Evolutionary conservation across 2,797 vertebrate genomes (phyloP).

Genomic region (Phaenicophaeus curvirostris): DNA sequence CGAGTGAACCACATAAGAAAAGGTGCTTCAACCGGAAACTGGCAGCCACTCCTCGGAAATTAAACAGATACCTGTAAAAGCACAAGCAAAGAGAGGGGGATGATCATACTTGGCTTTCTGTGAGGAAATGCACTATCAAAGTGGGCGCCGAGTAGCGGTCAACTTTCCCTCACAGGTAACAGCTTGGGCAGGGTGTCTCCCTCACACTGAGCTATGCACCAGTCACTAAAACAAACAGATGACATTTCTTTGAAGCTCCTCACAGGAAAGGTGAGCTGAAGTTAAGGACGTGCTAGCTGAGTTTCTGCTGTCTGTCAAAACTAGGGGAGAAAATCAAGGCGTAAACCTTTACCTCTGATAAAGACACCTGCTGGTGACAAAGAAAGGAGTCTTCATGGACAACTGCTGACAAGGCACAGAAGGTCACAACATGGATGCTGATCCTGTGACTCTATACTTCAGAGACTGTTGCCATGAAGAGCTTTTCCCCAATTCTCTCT

Average conservation of each 20-base stretch:
- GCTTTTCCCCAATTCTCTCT: neutral
- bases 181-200: neutral
- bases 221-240: neutral
- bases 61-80: conserved; percentile 90
- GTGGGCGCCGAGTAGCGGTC: fast-evolving
- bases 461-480: neutral
- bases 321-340: neutral
- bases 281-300: neutral
- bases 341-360: neutral
- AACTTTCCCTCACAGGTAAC: neutral
- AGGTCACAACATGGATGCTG: neutral
- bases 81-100: neutral
- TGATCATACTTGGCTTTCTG: neutral
- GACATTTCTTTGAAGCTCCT: neutral
- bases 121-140: neutral
- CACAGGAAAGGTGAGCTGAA: neutral
- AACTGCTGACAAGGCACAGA: neutral
- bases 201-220: neutral
- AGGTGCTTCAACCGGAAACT: conserved; percentile 98
- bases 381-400: fast-evolving
- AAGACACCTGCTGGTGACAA: neutral
- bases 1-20: conserved; percentile 93
- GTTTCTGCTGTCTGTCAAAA: neutral
- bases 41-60: conserved; percentile 96
- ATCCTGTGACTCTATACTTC: neutral